Conservation (phyloP, 2,113 vertebrate species). For the Capreolus pygargus region DNA sequence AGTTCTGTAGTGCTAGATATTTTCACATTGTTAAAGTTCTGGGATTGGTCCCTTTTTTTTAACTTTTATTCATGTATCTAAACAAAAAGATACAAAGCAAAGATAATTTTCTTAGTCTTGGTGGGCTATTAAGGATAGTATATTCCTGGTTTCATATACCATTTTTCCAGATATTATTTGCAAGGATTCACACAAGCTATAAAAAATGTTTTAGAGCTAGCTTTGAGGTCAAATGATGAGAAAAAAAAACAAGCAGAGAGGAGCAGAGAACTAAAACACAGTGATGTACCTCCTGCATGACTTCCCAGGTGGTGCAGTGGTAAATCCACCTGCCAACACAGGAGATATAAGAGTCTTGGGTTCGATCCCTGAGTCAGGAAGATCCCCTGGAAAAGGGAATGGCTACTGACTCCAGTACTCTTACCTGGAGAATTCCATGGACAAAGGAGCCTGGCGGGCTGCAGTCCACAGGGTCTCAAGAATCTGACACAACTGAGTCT, state of each 20-base stretch:
- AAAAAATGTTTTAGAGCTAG: not conserved
- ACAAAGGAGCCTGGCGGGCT: not conserved
- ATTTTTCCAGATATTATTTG: not conserved
- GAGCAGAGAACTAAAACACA: not conserved
- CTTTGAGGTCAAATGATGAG: not conserved
- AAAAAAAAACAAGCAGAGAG: not conserved
- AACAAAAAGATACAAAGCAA: not conserved
- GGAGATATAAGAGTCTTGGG: not conserved
- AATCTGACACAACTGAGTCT: not conserved
- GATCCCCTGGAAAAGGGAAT: not conserved
- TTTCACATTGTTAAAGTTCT: not conserved
- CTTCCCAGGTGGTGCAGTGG: not conserved
- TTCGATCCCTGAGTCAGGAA: not conserved
- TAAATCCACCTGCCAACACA: not conserved
- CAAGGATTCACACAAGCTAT: not conserved
- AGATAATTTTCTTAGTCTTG: not conserved
- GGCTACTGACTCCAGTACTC: not conserved
- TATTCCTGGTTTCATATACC: not conserved
- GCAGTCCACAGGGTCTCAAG: not conserved
- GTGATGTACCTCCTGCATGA: not conserved
- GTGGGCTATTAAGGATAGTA: not conserved
- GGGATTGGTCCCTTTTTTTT: not conserved
- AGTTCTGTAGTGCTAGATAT: not conserved
- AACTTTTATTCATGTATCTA: not conserved
- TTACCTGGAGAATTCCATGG: not conserved